Conservation (phyloP, 2,797 vertebrate species). For the Muraenolepis orangiensis region DNA sequence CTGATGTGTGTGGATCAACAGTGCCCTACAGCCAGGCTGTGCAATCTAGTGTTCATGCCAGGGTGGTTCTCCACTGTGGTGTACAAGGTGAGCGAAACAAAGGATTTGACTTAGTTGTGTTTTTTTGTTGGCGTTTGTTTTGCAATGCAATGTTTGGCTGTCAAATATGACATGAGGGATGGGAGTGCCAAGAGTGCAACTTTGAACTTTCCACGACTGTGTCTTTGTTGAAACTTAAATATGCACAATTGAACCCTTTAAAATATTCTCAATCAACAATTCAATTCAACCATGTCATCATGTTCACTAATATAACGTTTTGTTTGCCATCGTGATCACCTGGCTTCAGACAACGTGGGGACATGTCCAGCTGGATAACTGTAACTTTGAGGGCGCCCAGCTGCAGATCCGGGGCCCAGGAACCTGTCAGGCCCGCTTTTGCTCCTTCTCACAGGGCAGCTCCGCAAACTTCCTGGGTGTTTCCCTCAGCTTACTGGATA, state of each 20-base stretch:
- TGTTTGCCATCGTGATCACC: slow-evolving; percentile 3
- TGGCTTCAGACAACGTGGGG: slow-evolving; percentile 81
- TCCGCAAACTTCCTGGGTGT: slow-evolving; percentile 81
- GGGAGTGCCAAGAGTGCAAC: background rate
- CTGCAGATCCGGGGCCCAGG: slow-evolving; percentile 85
- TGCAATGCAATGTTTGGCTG: background rate
- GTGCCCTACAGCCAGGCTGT: slow-evolving; percentile 82
- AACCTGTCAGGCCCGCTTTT: slow-evolving; percentile 90
- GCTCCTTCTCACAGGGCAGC: slow-evolving; percentile 87
- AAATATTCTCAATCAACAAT: background rate
- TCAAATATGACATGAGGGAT: background rate
- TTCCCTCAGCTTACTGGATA: slow-evolving; percentile 84
- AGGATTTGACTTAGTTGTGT: background rate
- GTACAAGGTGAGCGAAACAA: slow-evolving; percentile 79
- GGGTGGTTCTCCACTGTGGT: slow-evolving; percentile 88
- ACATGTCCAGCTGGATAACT: slow-evolving; percentile 89
- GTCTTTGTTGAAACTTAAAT: background rate
- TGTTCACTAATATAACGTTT: background rate
- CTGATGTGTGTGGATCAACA: slow-evolving; percentile 85
- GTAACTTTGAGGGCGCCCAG: slow-evolving; percentile 88
- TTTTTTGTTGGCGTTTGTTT: background rate
- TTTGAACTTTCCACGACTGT: background rate
- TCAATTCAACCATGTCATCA: background rate
- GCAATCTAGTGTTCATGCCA: slow-evolving; percentile 88
- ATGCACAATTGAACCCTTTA: background rate